These are phyloP conservation scores for Chelon auratus DNA, from an alignment of 2,797 vertebrate species.

Conservation along the genomic window DNA sequence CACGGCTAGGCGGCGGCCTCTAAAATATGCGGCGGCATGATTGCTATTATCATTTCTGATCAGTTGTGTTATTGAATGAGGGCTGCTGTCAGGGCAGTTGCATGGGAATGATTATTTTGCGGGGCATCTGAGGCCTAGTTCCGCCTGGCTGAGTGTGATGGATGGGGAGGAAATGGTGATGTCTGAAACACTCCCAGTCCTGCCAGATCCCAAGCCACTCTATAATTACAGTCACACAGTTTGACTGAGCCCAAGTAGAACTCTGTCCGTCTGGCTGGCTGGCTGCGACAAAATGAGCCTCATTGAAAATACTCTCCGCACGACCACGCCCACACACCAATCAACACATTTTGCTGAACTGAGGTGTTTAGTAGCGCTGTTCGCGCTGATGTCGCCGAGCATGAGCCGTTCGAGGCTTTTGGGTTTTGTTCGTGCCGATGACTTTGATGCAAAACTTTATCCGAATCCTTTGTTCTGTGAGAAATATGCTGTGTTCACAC, in stretches of 20 bases:
- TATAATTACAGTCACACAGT: conserved; percentile 78
- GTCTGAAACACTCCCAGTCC: conserved; percentile 79
- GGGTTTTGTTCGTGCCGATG: not conserved
- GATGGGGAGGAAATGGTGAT: conserved; percentile 83
- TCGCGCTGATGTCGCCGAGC: conserved; percentile 1
- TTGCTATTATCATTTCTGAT: conserved; percentile 85
- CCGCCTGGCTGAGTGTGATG: conserved; percentile 79
- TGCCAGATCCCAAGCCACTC: conserved; percentile 75
- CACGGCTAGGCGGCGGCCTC: conserved; percentile 28
- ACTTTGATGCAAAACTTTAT: conserved; percentile 9
- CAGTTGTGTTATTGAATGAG: conserved; percentile 82
- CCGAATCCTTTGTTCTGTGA: not conserved
- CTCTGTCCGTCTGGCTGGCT: conserved; percentile 41
- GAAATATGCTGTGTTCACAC: conserved; percentile 26
- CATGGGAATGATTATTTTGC: conserved; percentile 82
- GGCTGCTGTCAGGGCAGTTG: conserved; percentile 72
- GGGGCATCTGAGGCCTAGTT: conserved; percentile 78
- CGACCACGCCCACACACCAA: conserved; percentile 34
- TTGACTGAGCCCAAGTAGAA: conserved; percentile 68
- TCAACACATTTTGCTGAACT: conserved; percentile 33
- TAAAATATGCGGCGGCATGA: conserved; percentile 83
- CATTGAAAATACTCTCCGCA: conserved; percentile 26
- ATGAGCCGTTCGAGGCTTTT: not conserved
- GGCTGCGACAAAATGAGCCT: conserved; percentile 32
- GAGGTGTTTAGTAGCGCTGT: not conserved